Conservation (phyloP, 2,113 vertebrate genomes). For the Neolamprologus modestus region DNA sequence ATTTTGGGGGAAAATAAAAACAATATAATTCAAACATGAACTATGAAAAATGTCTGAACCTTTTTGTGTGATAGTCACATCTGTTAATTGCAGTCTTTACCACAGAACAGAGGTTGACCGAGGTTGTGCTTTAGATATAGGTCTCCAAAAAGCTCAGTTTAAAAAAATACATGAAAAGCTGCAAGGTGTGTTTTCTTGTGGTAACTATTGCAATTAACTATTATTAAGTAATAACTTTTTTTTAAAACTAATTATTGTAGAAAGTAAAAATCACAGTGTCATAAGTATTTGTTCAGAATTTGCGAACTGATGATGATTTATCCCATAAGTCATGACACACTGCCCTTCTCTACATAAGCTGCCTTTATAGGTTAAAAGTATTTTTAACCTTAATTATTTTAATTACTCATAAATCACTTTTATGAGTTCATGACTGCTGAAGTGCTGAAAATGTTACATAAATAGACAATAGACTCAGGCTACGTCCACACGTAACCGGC, state of each 20-base stretch:
- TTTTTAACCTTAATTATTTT: background rate
- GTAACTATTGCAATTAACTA: background rate
- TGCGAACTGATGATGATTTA: background rate
- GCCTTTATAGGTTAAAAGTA: background rate
- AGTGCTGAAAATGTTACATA: background rate
- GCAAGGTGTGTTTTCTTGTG: background rate
- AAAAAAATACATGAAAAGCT: background rate
- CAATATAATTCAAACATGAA: background rate
- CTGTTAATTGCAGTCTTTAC: accelerated
- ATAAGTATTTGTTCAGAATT: background rate
- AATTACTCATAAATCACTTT: background rate
- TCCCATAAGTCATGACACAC: background rate
- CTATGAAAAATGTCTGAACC: background rate
- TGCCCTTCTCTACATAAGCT: background rate
- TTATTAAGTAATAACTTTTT: background rate
- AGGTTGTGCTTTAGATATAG: background rate
- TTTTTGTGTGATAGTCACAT: background rate
- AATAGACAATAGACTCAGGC: background rate
- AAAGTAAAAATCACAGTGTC: background rate
- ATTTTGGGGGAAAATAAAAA: background rate
- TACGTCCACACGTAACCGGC: too few species aligned
- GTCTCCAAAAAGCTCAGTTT: background rate
- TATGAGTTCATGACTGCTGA: background rate
- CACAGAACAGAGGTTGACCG: background rate
- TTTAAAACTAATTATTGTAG: background rate